A percentile compares a stretch with the other conserved stretches of the same genome.
Evolutionary conservation across 2,888 invertebrate species (phyloP).

Genomic region (Cremastobaeus sp.): DNA sequence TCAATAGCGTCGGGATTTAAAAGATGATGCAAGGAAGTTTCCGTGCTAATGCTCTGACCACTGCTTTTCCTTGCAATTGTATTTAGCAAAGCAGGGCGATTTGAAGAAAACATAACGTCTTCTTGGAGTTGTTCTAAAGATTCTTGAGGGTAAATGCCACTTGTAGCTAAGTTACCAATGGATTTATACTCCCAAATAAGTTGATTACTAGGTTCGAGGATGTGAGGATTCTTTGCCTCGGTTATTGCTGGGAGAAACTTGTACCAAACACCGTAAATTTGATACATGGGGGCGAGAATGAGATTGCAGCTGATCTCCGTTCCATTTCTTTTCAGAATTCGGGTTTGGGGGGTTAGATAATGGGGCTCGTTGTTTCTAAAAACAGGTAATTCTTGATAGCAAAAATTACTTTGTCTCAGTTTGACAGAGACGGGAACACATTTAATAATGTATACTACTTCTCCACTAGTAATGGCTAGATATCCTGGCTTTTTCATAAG

Average conservation of each 20-base stretch:
- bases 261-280: neutral
- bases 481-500: conserved; percentile 48
- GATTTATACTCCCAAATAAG: neutral
- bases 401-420: neutral
- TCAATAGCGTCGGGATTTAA: neutral
- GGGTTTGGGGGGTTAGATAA: neutral
- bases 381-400: neutral
- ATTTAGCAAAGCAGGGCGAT: neutral
- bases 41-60: neutral
- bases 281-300: neutral
- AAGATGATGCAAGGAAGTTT: neutral
- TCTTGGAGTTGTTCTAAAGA: neutral
- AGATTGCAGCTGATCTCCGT: neutral
- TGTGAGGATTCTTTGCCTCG: neutral
- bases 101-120: neutral
- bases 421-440: conserved; percentile 59
- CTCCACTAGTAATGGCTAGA: conserved; percentile 64
- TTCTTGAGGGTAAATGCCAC: neutral
- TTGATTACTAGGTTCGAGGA: neutral
- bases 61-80: neutral
- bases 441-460: conserved; percentile 64
- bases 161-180: neutral
- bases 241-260: neutral
- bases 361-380: neutral
- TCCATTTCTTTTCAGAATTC: neutral